Conservation (phyloP, 2,113 vertebrate species). For the Myiozetetes cayanensis region DNA sequence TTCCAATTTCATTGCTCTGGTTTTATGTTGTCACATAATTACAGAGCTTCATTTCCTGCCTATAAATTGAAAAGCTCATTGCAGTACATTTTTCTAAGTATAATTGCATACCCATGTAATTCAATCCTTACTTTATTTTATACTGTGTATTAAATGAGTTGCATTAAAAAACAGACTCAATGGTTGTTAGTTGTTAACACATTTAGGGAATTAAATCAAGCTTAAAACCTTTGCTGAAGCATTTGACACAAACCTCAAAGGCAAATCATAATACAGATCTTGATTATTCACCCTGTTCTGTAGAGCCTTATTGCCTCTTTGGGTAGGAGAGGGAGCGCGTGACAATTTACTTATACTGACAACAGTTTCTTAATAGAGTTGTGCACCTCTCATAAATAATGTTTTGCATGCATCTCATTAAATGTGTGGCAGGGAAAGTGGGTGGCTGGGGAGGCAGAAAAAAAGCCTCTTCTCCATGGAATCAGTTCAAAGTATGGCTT, state of each 20-base stretch:
- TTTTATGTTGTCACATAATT: background rate
- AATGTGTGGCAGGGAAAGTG: background rate
- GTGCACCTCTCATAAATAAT: background rate
- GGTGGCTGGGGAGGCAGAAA: background rate
- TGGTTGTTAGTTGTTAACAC: background rate
- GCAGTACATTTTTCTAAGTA: background rate
- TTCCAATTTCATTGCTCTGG: background rate
- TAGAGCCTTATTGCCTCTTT: background rate
- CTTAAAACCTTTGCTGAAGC: background rate
- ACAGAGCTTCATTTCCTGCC: conserved; percentile 18
- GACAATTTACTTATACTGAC: background rate
- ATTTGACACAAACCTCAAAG: background rate
- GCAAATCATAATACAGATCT: background rate
- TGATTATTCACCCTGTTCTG: background rate
- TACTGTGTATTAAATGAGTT: background rate
- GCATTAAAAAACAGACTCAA: background rate
- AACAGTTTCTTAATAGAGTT: background rate
- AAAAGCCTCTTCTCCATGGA: background rate
- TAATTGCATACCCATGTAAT: background rate
- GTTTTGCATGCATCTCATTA: background rate
- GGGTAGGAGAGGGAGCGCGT: accelerated
- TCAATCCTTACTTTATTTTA: conserved; percentile 8
- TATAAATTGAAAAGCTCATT: conserved; percentile 6
- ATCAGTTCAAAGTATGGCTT: background rate
- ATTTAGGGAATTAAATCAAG: conserved; percentile 11